Percentiles rank a stretch among this genome's conserved stretches.
phyloP scores from a whole-genome alignment of 2,797 vertebrate genomes.

The Falco cherrug region DNA sequence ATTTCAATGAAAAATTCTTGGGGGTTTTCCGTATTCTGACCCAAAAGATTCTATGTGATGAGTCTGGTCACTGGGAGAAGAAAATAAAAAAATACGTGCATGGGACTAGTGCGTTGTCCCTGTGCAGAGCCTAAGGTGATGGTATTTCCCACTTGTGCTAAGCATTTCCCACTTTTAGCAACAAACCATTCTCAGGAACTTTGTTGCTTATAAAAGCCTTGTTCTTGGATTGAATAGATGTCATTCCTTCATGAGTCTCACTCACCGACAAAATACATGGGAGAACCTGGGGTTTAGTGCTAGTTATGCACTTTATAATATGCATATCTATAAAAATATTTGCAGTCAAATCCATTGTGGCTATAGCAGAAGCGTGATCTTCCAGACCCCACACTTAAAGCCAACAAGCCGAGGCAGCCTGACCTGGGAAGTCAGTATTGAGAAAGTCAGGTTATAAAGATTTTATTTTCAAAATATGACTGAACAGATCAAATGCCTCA shows the following conservation, averaged over 20 bases:
- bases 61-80: not conserved
- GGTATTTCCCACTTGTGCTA: not conserved
- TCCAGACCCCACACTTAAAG: not conserved
- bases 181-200: not conserved
- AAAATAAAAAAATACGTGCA: not conserved
- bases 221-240: not conserved
- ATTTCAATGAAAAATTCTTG: not conserved
- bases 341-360: not conserved
- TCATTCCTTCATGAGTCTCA: not conserved
- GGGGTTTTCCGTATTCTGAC: fast-evolving
- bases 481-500: not conserved
- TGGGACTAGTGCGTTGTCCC: not conserved
- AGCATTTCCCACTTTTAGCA: not conserved
- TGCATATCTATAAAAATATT: not conserved
- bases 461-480: not conserved
- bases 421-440: not conserved
- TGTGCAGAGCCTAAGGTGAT: not conserved
- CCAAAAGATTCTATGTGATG: not conserved
- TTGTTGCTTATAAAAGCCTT: not conserved
- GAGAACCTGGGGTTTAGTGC: not conserved
- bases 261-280: not conserved
- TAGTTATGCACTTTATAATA: not conserved
- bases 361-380: not conserved
- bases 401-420: not conserved
- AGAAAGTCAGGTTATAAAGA: not conserved